Base-by-base conservation (phyloP, 2,797 vertebrate genomes). In the Buphagus erythrorhynchus region DNA sequence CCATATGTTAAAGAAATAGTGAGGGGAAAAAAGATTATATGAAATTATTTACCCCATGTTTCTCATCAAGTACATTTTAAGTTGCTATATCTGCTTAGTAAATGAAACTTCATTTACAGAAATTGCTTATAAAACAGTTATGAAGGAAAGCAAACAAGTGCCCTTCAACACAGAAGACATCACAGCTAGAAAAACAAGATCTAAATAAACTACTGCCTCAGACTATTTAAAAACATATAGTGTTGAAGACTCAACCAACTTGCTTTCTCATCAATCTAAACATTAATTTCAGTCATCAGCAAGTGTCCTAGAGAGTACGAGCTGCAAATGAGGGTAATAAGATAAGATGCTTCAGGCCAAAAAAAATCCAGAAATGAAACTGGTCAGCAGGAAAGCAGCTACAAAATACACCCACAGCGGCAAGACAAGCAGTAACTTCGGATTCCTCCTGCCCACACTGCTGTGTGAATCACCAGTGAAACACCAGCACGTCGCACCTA, bases 401-500 rank as follows among this genome's bases (percentile, higher is more conserved):
- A 72, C 3, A 28, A 40, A 73, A 73, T 38, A 40, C 46, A 55
- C 24, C 19, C 38, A 40, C 38, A 25, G 22, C 6, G 8, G 55
- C 48, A 77, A 31, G 52, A n/a, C 29, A 45, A 54, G 57, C 16
- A 24, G 26, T 3, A 28, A 36, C 43, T 85, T 68, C n/a, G 22
- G 21, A 25, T 9, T 21, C 17, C n/a, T 40, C 5, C 49, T n/a
- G 65, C 46, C 42, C 33, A 19, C 10, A 1, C 36, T 4, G 25
- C 63, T 11, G 15, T 1, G 8, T 1, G 0, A 31, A 40, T 49
- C 22, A 20, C 13, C 14, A 29, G 28, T 3, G 54, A 45, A 78
- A 43, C 36, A 15, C 4, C 3, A 48, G 24, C 7, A 38, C 14
- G 2, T 2, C 1, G 1, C 9, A 20, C 18, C 48, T 10, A 22